Base-by-base conservation (phyloP, 2,888 invertebrate genomes). In the Oscheius sp. region DNA sequence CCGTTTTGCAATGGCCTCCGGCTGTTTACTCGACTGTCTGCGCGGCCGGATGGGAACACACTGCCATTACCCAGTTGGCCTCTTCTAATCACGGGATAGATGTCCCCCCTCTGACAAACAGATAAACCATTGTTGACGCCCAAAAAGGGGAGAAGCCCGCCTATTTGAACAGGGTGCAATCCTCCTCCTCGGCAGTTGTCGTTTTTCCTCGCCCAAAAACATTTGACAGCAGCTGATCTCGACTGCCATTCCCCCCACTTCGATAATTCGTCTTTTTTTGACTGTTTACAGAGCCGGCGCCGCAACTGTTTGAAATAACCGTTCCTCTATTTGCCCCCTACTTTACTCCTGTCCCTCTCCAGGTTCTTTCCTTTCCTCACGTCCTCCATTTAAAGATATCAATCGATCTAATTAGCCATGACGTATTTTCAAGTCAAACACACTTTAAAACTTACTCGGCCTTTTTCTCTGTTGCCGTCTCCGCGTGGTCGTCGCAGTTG, bases 1-100 rank as follows among this genome's bases (percentile, higher is more conserved):
- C n/a, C 66, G 66, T 66, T 66, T 66, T 66, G 66, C 66, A 66
- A 66, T 29, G 66, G 66, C 49, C 49, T 46, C 27, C 66, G 27
- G 49, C 52, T 61, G 61, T 61, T 61, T 61, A 61, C 61, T 45
- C 45, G 61, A 61, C 61, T 43, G 61, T 61, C 61, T 61, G 55
- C 27, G 13, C 21, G 49, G 3, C 18, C 49, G n/a, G 16, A n/a
- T 49, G 49, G 16, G 45, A n/a, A n/a, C n/a, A n/a, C n/a, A n/a
- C 35, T 35, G 5, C 35, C 35, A 35, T 35, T 35, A 35, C 35
- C 35, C 35, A 35, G 9, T 35, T 35, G 35, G 35, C 35, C 35
- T 6, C 5, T 35, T 35, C 5, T 9, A 35, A 35, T 35, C 35
- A 35, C 35, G 35, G 35, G 35, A 9, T 9, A 35, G 35, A 35